These are phyloP conservation scores for Lacanobia oleracea DNA, from an alignment of 2,888 invertebrate species.

Conservation along the genomic window DNA sequence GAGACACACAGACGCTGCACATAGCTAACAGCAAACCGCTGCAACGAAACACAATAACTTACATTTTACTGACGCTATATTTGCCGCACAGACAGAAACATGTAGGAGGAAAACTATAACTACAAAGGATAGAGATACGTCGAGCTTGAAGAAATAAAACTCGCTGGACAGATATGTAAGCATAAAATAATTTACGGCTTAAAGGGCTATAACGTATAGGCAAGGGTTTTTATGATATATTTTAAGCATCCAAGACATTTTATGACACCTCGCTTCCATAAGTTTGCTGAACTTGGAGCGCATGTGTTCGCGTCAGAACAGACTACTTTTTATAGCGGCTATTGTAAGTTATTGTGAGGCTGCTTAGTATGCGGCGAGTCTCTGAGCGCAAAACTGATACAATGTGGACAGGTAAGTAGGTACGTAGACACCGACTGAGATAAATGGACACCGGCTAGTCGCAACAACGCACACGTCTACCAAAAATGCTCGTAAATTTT, in stretches of 20 bases:
- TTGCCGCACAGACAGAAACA: slow-evolving; percentile 50
- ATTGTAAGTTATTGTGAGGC: slow-evolving; percentile 79
- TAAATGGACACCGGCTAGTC: slow-evolving; percentile 72
- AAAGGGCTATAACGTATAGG: slow-evolving; percentile 64
- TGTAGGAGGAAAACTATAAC: slow-evolving; percentile 56
- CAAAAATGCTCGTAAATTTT: slow-evolving; percentile 70
- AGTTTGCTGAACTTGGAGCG: slow-evolving; percentile 66
- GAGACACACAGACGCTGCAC: slow-evolving; percentile 73
- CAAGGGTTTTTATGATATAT: slow-evolving; percentile 67
- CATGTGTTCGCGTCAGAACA: slow-evolving; percentile 71
- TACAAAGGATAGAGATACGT: slow-evolving; percentile 63
- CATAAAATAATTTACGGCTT: slow-evolving; percentile 68
- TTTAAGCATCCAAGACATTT: slow-evolving; percentile 64
- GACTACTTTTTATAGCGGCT: slow-evolving; percentile 79
- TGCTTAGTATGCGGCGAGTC: slow-evolving; percentile 81
- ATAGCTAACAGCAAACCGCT: slow-evolving; percentile 52
- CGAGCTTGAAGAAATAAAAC: slow-evolving; percentile 66
- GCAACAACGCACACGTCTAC: slow-evolving; percentile 64
- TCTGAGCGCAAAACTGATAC: slow-evolving; percentile 74
- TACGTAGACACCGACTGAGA: slow-evolving; percentile 70
- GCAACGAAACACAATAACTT: slow-evolving; percentile 49
- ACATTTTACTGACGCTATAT: slow-evolving; percentile 55
- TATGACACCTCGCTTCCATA: slow-evolving; percentile 59
- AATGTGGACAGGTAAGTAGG: slow-evolving; percentile 77
- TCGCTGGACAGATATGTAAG: slow-evolving; percentile 63